These are phyloP conservation scores for Rhizomys pruinosus DNA, from an alignment of 2,113 vertebrate genomes.

Conservation along the genomic window DNA sequence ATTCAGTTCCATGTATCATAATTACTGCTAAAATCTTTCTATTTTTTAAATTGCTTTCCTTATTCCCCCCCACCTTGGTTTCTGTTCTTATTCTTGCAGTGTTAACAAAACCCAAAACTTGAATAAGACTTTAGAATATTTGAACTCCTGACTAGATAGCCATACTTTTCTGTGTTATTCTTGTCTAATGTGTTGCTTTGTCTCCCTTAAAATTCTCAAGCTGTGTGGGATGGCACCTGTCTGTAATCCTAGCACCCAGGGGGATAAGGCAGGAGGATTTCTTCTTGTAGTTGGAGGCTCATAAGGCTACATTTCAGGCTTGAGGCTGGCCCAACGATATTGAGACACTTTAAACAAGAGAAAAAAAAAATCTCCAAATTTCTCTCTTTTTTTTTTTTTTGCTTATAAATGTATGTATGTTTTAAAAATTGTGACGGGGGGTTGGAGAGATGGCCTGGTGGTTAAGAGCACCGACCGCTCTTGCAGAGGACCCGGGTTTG, in stretches of 20 bases:
- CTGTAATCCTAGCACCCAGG: neutral
- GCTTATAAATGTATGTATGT: neutral
- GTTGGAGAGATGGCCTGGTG: too few species aligned
- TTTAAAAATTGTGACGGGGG: neutral
- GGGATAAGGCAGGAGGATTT: neutral
- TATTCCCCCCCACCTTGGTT: constrained; percentile 1
- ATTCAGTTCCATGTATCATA: constrained; percentile 40
- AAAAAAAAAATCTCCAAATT: neutral
- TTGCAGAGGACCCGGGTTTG: too few species aligned
- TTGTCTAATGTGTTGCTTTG: constrained; percentile 3
- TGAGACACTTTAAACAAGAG: neutral
- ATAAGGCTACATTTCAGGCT: neutral
- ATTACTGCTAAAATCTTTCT: constrained; percentile 16
- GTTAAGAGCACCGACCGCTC: too few species aligned
- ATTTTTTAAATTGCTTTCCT: neutral
- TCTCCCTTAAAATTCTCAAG: constrained; percentile 9
- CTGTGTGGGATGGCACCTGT: neutral
- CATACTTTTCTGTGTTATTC: constrained; percentile 22
- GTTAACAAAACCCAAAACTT: constrained; percentile 18
- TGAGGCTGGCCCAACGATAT: neutral
- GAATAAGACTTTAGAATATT: constrained; percentile 32
- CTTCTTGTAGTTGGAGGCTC: neutral
- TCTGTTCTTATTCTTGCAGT: neutral
- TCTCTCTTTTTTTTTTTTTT: too few species aligned
- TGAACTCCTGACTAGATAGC: neutral